Conservation (phyloP, 2,888 invertebrate species). For the Morpho helenor region DNA sequence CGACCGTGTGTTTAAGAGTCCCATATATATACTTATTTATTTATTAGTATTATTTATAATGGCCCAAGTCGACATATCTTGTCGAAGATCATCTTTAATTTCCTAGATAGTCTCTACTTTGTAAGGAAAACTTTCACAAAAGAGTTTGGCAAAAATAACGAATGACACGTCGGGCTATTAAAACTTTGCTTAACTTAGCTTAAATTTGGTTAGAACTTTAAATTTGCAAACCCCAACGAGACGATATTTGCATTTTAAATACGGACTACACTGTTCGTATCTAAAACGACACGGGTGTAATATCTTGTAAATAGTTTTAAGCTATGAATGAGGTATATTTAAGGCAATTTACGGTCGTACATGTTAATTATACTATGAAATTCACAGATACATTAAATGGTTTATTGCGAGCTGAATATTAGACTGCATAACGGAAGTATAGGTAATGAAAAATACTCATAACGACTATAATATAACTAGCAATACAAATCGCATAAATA, state of each 20-base stretch:
- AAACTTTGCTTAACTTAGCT: conserved; percentile 10
- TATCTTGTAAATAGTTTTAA: conserved; percentile 3
- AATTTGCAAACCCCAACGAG: conserved; percentile 1
- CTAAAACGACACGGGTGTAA: not conserved
- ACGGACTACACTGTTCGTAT: conserved; percentile 1
- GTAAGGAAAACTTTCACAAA: not conserved
- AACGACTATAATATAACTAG: no score
- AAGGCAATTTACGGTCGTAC: no score
- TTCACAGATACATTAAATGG: no score
- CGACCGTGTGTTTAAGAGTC: no score
- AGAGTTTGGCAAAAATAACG: conserved; percentile 9
- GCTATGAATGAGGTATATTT: not conserved
- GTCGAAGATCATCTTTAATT: not conserved
- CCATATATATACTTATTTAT: no score
- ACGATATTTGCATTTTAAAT: conserved; percentile 10
- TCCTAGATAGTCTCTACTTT: not conserved
- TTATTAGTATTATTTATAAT: no score
- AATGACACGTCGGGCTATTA: not conserved
- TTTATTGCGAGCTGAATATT: no score
- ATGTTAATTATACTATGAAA: no score
- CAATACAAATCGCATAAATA: no score
- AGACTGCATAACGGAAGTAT: no score
- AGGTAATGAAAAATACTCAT: no score
- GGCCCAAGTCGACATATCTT: no score
- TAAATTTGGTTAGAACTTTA: conserved; percentile 4